These are phyloP conservation scores for Otolemur crassicaudatus DNA, from an alignment of 2,797 vertebrate genomes.

Conservation along the genomic window DNA sequence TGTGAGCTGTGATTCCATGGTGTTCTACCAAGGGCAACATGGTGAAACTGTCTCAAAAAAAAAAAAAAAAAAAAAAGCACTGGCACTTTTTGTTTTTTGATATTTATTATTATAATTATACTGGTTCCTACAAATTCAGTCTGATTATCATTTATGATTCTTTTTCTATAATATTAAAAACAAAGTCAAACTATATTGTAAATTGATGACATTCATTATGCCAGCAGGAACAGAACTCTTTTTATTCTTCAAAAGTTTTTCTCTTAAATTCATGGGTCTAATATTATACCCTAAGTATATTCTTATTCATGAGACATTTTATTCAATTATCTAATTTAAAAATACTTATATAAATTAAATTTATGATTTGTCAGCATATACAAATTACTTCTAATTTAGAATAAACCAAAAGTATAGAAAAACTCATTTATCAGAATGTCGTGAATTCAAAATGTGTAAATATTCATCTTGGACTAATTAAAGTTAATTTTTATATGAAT, in stretches of 20 bases:
- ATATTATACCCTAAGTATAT: neutral
- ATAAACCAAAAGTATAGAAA: conserved; percentile 42
- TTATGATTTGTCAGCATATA: conserved; percentile 16
- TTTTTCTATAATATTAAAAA: conserved; percentile 12
- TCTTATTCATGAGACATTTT: conserved; percentile 9
- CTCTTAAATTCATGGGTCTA: conserved; percentile 5
- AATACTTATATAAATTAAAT: conserved; percentile 28
- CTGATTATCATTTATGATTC: conserved; percentile 25
- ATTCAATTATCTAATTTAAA: conserved; percentile 46
- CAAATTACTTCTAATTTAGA: conserved; percentile 49
- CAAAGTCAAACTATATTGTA: conserved; percentile 1
- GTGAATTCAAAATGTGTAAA: conserved; percentile 44
- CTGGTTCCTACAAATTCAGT: neutral
- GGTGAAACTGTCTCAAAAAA: too few relatives aligned
- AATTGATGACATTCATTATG: conserved; percentile 15
- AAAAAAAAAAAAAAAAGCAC: neutral
- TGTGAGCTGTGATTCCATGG: too few relatives aligned
- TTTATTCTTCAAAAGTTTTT: neutral
- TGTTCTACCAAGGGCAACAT: too few relatives aligned
- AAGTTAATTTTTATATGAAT: conserved; percentile 34
- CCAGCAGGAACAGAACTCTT: neutral
- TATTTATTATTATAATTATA: conserved; percentile 5
- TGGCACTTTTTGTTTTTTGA: conserved; percentile 1
- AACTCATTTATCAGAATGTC: conserved; percentile 34
- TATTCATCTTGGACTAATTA: conserved; percentile 43